phyloP scores from a whole-genome alignment of 2,797 vertebrate species.

The Cygnus olor region DNA sequence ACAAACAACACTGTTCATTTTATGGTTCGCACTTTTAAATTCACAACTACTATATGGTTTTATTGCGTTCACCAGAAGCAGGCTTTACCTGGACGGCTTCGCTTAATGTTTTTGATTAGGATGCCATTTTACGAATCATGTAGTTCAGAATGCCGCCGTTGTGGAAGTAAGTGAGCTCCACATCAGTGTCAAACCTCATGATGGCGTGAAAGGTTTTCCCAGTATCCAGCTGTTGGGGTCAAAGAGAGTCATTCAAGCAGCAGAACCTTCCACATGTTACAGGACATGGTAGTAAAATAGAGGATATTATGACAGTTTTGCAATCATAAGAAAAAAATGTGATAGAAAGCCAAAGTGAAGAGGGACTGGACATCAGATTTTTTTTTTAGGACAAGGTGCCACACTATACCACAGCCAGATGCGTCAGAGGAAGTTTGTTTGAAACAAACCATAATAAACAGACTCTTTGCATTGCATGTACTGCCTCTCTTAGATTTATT shows the following conservation, averaged over 20 bases:
- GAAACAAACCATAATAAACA: neutral
- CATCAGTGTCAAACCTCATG: conserved; percentile 96
- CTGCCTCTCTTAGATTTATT: neutral
- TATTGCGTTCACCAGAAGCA: neutral
- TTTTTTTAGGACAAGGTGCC: neutral
- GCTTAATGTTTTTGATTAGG: conserved; percentile 34
- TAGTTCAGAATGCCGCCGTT: conserved; percentile 98
- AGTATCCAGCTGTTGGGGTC: conserved; percentile 84
- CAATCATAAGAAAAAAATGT: neutral
- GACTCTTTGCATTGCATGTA: neutral
- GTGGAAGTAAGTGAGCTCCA: conserved; percentile 92
- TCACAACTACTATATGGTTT: neutral
- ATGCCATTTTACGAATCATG: conserved; percentile 96
- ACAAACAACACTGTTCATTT: neutral
- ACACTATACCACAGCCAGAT: neutral
- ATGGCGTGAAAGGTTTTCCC: conserved; percentile 88
- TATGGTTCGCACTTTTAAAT: neutral
- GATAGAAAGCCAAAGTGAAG: neutral
- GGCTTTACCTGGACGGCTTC: neutral
- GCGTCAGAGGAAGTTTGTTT: neutral
- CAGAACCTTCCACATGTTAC: neutral
- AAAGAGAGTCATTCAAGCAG: neutral
- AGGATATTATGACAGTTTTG: neutral
- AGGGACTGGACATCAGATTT: neutral
- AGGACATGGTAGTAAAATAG: neutral